Evolutionary conservation across 2,888 invertebrate species (phyloP), one percentile per base, ranked within the genome.

Genomic region (Galeruca laticollis): DNA sequence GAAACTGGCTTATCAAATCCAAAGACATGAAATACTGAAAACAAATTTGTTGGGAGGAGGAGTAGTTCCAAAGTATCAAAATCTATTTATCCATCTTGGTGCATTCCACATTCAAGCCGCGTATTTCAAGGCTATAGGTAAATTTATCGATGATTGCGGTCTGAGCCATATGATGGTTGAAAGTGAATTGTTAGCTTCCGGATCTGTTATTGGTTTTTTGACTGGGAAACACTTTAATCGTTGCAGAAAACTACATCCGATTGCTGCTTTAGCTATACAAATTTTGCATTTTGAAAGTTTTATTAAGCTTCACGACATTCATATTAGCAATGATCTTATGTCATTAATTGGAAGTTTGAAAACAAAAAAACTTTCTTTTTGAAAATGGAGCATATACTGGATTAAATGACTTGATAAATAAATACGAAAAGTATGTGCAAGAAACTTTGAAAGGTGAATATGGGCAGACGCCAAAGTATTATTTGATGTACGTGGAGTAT

Each of bases 81-180:
- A 21, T 1, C 49, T 60, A 60, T 60, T 43, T 43, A 60, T 60
- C 10, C 49, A 66, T 20, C 18, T 60, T 18, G 59, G 60, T 21
- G 31, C 49, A 33, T 66, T 66, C 20, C 66, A 66, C n/a, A 51
- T 66, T 8, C 26, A 47, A 33, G 1, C 33, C 2, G 26, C 66
- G 11, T 66, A 66, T 60, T 66, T 66, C 35, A 66, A 66, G 10
- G 66, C 66, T 21, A 59, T 49, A 0, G 66, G 59, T 8, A 66
- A 66, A 66, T 13, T 66, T 18, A 66, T 60, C 10, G 31, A 66
- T 51, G 59, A 35, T 11, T 66, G 59, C 26, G 66, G 59, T 1
- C 59, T 66, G 31, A 31, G 31, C 2, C 57, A 43, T 11, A 47
- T 66, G 5, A 59, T 66, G 59, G 59, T 59, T 0, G 66, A 66